A percentile compares a stretch with the other conserved stretches of the same genome.
Conservation (phyloP, 2,797 vertebrate genomes). For the Brachymystax lenok region DNA sequence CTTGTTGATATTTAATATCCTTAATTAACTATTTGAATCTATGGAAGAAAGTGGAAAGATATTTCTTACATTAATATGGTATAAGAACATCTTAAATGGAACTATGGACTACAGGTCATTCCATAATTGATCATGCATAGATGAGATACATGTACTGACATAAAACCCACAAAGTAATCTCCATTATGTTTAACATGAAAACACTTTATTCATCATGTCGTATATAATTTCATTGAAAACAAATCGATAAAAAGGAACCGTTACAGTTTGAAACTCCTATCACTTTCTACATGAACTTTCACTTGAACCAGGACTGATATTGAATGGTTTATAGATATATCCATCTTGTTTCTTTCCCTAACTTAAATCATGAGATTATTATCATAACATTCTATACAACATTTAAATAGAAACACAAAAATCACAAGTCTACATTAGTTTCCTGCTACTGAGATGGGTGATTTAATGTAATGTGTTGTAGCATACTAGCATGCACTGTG, state of each 20-base stretch:
- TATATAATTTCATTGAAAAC: constrained; percentile 63
- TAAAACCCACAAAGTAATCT: constrained; percentile 10
- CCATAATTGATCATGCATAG: background rate
- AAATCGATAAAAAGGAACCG: constrained; percentile 63
- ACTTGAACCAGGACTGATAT: constrained; percentile 52
- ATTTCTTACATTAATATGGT: no score
- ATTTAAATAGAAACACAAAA: constrained; percentile 72
- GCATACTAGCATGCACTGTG: constrained; percentile 76
- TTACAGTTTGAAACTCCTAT: constrained; percentile 55
- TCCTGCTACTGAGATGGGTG: constrained; percentile 56
- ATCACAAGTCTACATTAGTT: constrained; percentile 71
- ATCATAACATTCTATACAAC: constrained; percentile 59
- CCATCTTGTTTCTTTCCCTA: constrained; percentile 41
- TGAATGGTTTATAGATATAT: constrained; percentile 62
- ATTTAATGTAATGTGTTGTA: constrained; percentile 67
- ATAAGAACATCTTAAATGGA: no score
- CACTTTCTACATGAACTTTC: constrained; percentile 13
- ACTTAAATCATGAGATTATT: constrained; percentile 37
- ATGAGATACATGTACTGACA: background rate
- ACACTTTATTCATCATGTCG: constrained; percentile 74
- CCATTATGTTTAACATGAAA: constrained; percentile 72
- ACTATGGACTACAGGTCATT: no score
- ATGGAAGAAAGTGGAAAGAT: no score
- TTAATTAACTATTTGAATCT: background rate
- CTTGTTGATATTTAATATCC: background rate